These are phyloP conservation scores for Galeopsomyia nigrocyanea DNA, from an alignment of 2,888 invertebrate genomes.

Conservation along the genomic window DNA sequence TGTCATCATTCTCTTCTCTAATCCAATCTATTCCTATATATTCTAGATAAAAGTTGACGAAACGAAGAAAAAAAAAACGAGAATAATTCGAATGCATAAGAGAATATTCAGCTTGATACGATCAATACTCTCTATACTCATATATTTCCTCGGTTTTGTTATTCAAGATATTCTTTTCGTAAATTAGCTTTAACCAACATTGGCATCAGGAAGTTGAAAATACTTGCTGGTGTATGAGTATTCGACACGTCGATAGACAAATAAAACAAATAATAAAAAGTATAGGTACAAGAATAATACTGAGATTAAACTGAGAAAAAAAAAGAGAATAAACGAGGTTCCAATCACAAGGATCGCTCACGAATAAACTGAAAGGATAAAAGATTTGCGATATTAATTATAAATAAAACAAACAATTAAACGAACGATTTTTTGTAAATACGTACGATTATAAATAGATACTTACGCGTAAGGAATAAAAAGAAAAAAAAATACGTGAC, in stretches of 20 bases:
- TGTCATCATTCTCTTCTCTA: not conserved
- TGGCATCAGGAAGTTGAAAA: too few relatives aligned
- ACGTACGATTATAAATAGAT: constrained; percentile 57
- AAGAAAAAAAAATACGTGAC: constrained; percentile 30
- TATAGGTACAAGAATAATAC: not conserved
- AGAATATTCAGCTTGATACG: too few relatives aligned
- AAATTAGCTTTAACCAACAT: too few relatives aligned
- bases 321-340: constrained; percentile 42
- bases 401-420: constrained; percentile 36
- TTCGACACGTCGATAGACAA: constrained; percentile 2
- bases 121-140: too few relatives aligned
- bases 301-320: not conserved
- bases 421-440: constrained; percentile 63
- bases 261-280: not conserved
- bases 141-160: too few relatives aligned
- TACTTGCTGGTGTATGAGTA: too few relatives aligned
- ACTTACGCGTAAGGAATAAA: constrained; percentile 45
- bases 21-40: constrained; percentile 14
- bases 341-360: constrained; percentile 62
- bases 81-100: too few relatives aligned
- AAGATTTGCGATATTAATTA: constrained; percentile 58
- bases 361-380: constrained; percentile 60
- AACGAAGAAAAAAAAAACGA: too few relatives aligned
- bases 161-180: too few relatives aligned
- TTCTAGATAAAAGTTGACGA: constrained; percentile 3